Base-by-base conservation (phyloP, 2,113 vertebrate species). In the Pholis gunnellus region DNA sequence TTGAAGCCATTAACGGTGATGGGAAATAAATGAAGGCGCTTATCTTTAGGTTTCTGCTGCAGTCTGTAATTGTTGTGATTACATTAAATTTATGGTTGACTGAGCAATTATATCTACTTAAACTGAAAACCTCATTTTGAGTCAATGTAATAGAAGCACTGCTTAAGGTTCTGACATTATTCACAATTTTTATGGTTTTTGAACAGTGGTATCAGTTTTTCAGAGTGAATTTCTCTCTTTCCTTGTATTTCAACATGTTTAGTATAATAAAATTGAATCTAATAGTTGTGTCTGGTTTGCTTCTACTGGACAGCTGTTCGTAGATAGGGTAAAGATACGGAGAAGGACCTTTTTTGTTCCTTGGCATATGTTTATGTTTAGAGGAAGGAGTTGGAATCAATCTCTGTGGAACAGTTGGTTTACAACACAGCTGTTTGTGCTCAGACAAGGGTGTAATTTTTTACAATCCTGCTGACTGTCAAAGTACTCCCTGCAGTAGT, bases 381-480 rank as follows among this genome's bases (percentile, higher is more conserved):
- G 67, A 68, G 36, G 22, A 69, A 68, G 25, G 48, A 81, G 46
- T 22, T 48, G 31, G 40, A 57, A 76, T 40, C 17, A 72, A 46
- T 59, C 29, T 86, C 22, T 13, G 20, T 10, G 72, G 82, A 88
- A 79, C 74, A 65, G 60, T 52, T 85, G 80, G 66, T 72, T 84
- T 25, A 40, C 20, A 14, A 17, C 71, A 83, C 83, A 87, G 81
- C 80, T 87, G 83, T 63, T 75, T 66, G 2, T 68, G 74, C 71
- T 79, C n/a, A 40, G 52, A 78, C 40, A 50, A 57, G 18, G 38
- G 61, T 69, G 65, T 86, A 14, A 73, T 61, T 77, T 81, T 72
- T 57, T 70, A 77, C 71, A 81, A 25, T 70, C 60, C 54, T 71
- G 36, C 79, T 67, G 68, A 73, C 61, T 65, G 54, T 61, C 57